These are phyloP conservation scores for Sorex araneus DNA, from an alignment of 2,113 vertebrate species.

Conservation along the genomic window DNA sequence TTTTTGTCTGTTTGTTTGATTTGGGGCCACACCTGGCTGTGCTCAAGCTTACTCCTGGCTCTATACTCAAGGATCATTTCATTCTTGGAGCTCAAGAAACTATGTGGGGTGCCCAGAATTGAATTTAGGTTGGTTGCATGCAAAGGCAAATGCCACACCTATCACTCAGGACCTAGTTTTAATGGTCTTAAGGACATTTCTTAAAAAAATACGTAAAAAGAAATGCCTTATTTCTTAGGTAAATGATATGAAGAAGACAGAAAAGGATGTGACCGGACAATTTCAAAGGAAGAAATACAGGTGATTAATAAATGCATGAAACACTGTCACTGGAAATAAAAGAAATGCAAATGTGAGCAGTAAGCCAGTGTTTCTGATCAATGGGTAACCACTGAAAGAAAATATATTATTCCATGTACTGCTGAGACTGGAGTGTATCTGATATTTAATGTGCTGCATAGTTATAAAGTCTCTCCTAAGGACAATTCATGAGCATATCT, in stretches of 20 bases:
- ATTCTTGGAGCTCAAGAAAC: no score
- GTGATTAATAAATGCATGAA: not conserved
- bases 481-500: not conserved
- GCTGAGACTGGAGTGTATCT: not conserved
- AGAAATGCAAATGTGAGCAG: not conserved
- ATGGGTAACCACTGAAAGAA: not conserved
- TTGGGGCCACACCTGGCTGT: no score
- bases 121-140: no score
- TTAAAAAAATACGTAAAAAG: not conserved
- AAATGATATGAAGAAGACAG: not conserved
- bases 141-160: no score
- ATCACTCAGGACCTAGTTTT: no score
- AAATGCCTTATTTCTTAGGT: not conserved
- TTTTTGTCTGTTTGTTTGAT: no score
- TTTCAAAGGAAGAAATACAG: constrained; percentile 5
- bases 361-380: constrained; percentile 7
- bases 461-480: not conserved
- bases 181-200: not conserved
- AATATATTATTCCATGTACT: not conserved
- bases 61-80: no score
- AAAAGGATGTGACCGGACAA: not conserved
- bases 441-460: not conserved
- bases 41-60: no score
- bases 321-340: constrained; percentile 12
- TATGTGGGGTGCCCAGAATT: no score